Conservation (phyloP, 2,113 vertebrate genomes). For the Alaudala cheleensis region DNA sequence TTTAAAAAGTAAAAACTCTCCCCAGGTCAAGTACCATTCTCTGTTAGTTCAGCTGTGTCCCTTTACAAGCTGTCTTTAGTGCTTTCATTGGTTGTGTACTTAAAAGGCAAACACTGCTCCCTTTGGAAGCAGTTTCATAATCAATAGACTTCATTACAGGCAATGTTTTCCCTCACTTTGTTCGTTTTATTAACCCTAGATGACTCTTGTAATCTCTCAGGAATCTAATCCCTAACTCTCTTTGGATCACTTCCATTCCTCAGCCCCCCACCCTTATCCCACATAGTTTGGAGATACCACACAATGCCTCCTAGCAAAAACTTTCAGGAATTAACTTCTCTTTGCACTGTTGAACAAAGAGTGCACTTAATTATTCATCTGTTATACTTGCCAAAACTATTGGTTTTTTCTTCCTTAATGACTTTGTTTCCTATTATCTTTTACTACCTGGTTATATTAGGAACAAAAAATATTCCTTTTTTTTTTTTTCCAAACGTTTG, state of each 20-base stretch:
- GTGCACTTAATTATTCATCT: not conserved
- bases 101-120: slow-evolving; percentile 37
- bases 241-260: not conserved
- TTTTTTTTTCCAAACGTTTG: not conserved
- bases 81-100: not conserved
- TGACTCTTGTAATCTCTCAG: slow-evolving; percentile 30
- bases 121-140: slow-evolving; percentile 24
- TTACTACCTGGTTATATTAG: not conserved
- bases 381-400: not conserved
- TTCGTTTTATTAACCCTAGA: slow-evolving; percentile 32
- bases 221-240: slow-evolving; percentile 10
- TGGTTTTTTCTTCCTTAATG: not conserved
- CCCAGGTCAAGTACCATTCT: not conserved
- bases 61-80: slow-evolving; percentile 1
- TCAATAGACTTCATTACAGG: slow-evolving; percentile 35
- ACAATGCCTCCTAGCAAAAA: slow-evolving; percentile 34
- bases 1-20: not conserved
- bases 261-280: not conserved
- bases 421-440: not conserved
- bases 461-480: not conserved
- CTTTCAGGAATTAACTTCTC: slow-evolving; percentile 29
- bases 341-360: not conserved
- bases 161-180: slow-evolving; percentile 39
- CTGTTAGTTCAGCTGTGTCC: slow-evolving; percentile 43
- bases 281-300: not conserved